Evolutionary conservation across 2,888 invertebrate species (phyloP).

Genomic region (Gastrophysa polygoni): DNA sequence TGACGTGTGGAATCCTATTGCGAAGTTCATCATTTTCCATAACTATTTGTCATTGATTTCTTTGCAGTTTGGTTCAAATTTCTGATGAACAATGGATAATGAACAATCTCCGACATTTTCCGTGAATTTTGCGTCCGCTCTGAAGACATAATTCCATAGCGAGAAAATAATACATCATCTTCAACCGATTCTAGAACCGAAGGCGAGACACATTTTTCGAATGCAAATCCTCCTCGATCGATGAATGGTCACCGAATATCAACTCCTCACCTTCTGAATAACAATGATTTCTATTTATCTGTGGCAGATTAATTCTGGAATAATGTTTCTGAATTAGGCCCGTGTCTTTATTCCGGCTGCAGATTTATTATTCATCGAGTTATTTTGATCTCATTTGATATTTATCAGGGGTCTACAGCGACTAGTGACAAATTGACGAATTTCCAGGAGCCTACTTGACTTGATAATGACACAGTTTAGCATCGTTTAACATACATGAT

Average conservation of each 20-base stretch:
- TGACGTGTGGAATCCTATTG: no score
- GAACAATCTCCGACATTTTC: no score
- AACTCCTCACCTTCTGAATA: neutral
- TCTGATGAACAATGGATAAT: no score
- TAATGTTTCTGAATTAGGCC: neutral
- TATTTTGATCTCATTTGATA: constrained; percentile 1
- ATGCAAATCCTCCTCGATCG: neutral
- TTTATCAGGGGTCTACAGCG: neutral
- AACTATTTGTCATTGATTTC: no score
- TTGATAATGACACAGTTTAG: neutral
- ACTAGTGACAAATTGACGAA: neutral
- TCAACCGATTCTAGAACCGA: neutral
- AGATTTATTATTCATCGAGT: neutral
- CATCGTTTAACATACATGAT: neutral
- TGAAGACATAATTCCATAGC: no score
- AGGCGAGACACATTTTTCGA: neutral
- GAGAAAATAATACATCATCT: neutral
- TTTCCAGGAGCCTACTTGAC: neutral
- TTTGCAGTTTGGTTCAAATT: no score
- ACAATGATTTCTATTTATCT: neutral
- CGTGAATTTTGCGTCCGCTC: no score
- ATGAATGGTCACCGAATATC: neutral
- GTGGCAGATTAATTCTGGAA: neutral
- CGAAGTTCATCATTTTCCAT: no score
- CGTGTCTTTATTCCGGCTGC: neutral